A percentile compares a stretch with the other conserved stretches of the same genome.
Conservation (phyloP, 2,888 invertebrate genomes). For the Bhutanitis thaidina region DNA sequence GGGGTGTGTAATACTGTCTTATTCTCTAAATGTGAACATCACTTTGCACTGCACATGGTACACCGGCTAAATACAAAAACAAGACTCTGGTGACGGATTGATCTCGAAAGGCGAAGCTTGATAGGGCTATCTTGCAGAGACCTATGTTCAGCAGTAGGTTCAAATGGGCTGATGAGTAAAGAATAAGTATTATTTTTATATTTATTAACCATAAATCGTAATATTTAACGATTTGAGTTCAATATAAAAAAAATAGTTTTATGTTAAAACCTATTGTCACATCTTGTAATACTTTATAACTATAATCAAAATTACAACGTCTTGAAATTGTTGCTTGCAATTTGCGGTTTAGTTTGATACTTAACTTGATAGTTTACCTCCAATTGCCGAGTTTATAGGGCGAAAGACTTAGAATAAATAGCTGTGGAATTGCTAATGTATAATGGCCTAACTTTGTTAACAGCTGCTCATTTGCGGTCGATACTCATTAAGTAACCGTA, state of each 20-base stretch:
- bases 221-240: too few relatives aligned
- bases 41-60: too few relatives aligned
- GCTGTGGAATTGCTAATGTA: constrained; percentile 36
- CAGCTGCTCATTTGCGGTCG: constrained; percentile 29
- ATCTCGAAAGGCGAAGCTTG: too few relatives aligned
- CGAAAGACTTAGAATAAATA: constrained; percentile 39
- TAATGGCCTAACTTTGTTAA: constrained; percentile 32
- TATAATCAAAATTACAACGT: constrained; percentile 34
- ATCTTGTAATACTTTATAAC: constrained; percentile 21
- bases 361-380: constrained; percentile 64
- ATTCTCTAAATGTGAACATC: too few relatives aligned
- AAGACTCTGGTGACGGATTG: too few relatives aligned
- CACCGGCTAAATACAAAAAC: too few relatives aligned
- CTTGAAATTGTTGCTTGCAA: constrained; percentile 52
- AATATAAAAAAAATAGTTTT: too few relatives aligned
- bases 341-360: constrained; percentile 54
- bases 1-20: too few relatives aligned
- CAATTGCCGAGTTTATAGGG: constrained; percentile 47
- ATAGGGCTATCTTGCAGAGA: not conserved
- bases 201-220: too few relatives aligned
- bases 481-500: constrained; percentile 9
- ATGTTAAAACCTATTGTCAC: not conserved
- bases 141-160: too few relatives aligned
- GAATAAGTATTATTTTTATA: too few relatives aligned
- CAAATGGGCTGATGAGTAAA: not conserved